Percentiles rank a stretch among this genome's conserved stretches.
Evolutionary conservation across 92 coral and sea anemone species (phyloP).

Genomic region (Phenganax stokvisi): DNA sequence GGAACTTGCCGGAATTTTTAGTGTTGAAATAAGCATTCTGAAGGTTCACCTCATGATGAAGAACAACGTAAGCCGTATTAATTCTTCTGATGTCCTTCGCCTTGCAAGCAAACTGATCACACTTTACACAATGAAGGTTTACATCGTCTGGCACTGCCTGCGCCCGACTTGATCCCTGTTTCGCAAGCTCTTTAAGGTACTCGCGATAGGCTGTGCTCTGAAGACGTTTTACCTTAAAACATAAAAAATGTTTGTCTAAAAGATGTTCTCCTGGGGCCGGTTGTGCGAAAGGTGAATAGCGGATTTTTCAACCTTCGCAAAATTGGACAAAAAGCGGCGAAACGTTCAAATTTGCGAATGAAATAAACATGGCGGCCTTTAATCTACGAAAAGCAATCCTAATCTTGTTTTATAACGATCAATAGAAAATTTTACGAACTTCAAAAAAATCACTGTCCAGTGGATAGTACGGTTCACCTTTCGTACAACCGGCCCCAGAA

Average conservation of each 20-base stretch:
- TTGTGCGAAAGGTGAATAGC: too few species aligned
- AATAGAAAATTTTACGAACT: too few species aligned
- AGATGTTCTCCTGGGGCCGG: too few species aligned
- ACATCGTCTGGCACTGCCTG: constrained; percentile 52
- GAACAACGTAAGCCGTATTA: constrained; percentile 53
- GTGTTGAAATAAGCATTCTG: not conserved
- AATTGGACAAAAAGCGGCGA: too few species aligned
- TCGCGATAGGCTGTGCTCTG: constrained; percentile 47
- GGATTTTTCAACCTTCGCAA: too few species aligned
- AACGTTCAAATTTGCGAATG: too few species aligned
- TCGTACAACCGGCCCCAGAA: too few species aligned
- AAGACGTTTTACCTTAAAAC: not conserved
- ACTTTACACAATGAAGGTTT: constrained; percentile 67
- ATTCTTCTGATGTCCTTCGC: constrained; percentile 68
- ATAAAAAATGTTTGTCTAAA: not conserved
- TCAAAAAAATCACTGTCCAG: too few species aligned
- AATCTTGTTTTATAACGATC: too few species aligned
- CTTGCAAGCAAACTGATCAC: constrained; percentile 64
- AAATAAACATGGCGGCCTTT: too few species aligned
- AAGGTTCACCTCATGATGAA: constrained; percentile 7
- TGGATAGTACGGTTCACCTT: too few species aligned
- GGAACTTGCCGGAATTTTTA: not conserved
- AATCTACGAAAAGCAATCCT: too few species aligned
- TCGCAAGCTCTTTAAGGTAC: constrained; percentile 40
- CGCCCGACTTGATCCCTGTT: constrained; percentile 31